phyloP scores from a whole-genome alignment of 2,113 vertebrate species.

The Vanacampus margaritifer region DNA sequence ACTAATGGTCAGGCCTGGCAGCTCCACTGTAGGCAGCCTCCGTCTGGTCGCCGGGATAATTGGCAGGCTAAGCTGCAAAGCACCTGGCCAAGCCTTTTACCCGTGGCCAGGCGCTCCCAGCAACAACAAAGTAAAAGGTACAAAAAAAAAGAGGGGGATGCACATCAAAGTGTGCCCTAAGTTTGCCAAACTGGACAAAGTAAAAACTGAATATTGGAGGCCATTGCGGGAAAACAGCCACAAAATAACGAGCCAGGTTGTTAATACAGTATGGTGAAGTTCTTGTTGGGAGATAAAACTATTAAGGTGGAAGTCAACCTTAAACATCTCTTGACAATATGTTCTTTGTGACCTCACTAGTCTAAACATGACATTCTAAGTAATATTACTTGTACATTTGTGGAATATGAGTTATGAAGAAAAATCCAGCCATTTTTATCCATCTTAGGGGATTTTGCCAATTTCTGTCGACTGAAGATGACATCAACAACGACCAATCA shows the following conservation, averaged over 20 bases:
- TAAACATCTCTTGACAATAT: too few relatives aligned
- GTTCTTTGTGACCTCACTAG: too few relatives aligned
- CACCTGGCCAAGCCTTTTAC: slow-evolving; percentile 64
- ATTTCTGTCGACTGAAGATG: too few relatives aligned
- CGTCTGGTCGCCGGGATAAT: slow-evolving; percentile 62
- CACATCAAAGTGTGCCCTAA: slow-evolving; percentile 2
- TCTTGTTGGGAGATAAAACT: not conserved
- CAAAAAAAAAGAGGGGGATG: not conserved
- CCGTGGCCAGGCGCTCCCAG: slow-evolving; percentile 50
- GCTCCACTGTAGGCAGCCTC: slow-evolving; percentile 46
- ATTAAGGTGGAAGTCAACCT: too few relatives aligned
- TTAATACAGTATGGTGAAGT: not conserved
- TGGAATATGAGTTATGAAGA: too few relatives aligned
- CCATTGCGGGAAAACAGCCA: not conserved
- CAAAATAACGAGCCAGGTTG: not conserved
- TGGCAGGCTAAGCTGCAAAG: slow-evolving; percentile 57
- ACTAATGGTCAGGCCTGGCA: slow-evolving; percentile 60
- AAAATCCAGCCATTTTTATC: too few relatives aligned
- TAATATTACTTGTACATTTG: too few relatives aligned
- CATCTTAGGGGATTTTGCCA: too few relatives aligned
- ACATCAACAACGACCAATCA: too few relatives aligned
- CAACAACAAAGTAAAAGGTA: slow-evolving; percentile 23
- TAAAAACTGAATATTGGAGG: not conserved
- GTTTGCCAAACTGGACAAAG: slow-evolving; percentile 9
- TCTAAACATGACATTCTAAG: too few relatives aligned